phyloP scores from a whole-genome alignment of 1,140 invertebrate species.

The Trichoplusia ni region DNA sequence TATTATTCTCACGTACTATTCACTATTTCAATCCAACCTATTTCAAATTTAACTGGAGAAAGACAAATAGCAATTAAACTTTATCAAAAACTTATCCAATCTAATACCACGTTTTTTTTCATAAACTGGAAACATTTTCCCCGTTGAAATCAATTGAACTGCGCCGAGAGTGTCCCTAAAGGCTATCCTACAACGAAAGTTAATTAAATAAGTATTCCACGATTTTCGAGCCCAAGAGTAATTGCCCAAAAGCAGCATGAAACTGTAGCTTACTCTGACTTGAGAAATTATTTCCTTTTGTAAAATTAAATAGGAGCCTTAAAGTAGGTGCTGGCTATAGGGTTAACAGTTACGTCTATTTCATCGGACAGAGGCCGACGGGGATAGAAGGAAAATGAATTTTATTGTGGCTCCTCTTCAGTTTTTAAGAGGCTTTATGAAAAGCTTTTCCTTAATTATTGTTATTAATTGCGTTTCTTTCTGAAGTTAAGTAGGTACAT shows the following conservation, averaged over 20 bases:
- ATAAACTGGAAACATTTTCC: background rate
- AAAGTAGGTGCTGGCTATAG: background rate
- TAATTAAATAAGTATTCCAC: constrained; percentile 1
- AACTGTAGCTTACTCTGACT: constrained; percentile 5
- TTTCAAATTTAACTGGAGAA: too few species aligned
- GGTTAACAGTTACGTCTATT: too few species aligned
- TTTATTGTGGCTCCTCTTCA: too few species aligned
- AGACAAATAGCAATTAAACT: background rate
- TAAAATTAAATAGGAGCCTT: background rate
- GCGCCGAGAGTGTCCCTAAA: background rate
- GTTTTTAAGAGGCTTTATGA: too few species aligned
- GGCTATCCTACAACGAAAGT: background rate
- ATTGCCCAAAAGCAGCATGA: background rate
- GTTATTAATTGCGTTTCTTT: too few species aligned
- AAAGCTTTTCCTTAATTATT: too few species aligned
- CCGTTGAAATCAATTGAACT: background rate
- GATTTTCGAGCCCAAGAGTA: background rate
- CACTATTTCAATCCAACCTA: too few species aligned
- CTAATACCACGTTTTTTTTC: background rate
- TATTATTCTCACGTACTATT: too few species aligned
- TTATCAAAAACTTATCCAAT: background rate
- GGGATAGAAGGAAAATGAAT: too few species aligned
- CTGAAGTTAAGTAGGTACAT: too few species aligned
- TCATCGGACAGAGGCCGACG: too few species aligned
- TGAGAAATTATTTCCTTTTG: constrained; percentile 8